Evolutionary conservation across 1,140 invertebrate genomes (phyloP).

Genomic region (Leptestheria dahalacensis): DNA sequence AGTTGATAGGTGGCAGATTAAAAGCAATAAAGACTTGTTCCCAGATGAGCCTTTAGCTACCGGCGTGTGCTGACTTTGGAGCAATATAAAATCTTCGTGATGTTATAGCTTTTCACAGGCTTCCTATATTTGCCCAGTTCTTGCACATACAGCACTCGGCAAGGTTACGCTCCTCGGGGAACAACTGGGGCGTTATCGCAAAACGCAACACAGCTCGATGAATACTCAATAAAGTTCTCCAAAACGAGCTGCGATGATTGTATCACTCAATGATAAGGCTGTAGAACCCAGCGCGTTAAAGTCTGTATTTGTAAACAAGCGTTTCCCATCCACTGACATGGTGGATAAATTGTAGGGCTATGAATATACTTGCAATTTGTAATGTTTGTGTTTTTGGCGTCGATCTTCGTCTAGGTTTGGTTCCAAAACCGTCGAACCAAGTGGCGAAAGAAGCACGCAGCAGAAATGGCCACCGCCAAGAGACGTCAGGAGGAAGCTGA

Average conservation of each 20-base stretch:
- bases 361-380: not conserved
- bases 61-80: not conserved
- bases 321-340: too few species aligned
- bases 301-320: too few species aligned
- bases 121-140: not conserved
- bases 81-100: not conserved
- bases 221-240: too few species aligned
- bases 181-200: too few species aligned
- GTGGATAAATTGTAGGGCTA: too few species aligned
- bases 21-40: not conserved
- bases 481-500: constrained; percentile 87
- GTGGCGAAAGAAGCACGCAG: constrained; percentile 98
- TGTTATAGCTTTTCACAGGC: not conserved
- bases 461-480: constrained; percentile 96
- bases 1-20: not conserved
- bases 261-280: too few species aligned
- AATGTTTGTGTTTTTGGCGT: too few species aligned
- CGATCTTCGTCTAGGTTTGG: constrained; percentile 85
- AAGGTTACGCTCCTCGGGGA: not conserved
- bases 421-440: constrained; percentile 98
- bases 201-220: too few species aligned
- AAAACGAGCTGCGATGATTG: too few species aligned
- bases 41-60: not conserved
- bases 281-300: too few species aligned
- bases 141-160: not conserved